Conservation (phyloP, 2,888 invertebrate species). For the Slavum lentiscoides region DNA sequence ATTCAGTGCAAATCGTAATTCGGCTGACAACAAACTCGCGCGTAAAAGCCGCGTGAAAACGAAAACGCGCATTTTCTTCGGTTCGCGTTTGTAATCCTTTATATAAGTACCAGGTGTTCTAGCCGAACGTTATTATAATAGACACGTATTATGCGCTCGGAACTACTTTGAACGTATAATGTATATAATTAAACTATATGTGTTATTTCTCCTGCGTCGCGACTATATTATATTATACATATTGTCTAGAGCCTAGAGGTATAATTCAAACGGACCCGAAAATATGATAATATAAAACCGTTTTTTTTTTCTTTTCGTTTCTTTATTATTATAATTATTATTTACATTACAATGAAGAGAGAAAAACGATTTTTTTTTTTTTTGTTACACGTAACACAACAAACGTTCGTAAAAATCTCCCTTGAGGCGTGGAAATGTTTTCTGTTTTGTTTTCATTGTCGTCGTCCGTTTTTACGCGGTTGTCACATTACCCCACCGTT, state of each 20-base stretch:
- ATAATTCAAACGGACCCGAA: background rate
- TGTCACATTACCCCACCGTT: constrained; percentile 15
- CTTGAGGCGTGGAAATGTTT: constrained; percentile 5
- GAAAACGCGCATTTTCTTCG: background rate
- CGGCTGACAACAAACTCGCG: too few species aligned
- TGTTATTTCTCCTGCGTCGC: background rate
- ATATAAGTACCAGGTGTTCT: background rate
- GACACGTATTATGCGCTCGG: too few species aligned
- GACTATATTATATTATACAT: background rate
- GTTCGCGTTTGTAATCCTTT: constrained; percentile 3
- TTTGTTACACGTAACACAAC: background rate
- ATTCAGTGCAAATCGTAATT: too few species aligned
- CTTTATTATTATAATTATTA: background rate
- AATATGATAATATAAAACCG: constrained; percentile 14
- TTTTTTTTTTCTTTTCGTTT: background rate
- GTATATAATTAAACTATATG: constrained; percentile 3
- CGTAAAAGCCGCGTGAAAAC: background rate
- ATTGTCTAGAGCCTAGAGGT: background rate
- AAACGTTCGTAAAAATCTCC: background rate
- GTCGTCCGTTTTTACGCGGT: constrained; percentile 25
- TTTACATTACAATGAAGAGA: constrained; percentile 37
- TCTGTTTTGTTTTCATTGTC: background rate
- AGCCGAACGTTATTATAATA: constrained; percentile 9
- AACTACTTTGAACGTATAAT: background rate
- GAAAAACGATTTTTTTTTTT: background rate